Evolutionary conservation across 2,113 vertebrate species (phyloP), one percentile per base, ranked within the genome.

Genomic region (Rhinoderma darwinii): DNA sequence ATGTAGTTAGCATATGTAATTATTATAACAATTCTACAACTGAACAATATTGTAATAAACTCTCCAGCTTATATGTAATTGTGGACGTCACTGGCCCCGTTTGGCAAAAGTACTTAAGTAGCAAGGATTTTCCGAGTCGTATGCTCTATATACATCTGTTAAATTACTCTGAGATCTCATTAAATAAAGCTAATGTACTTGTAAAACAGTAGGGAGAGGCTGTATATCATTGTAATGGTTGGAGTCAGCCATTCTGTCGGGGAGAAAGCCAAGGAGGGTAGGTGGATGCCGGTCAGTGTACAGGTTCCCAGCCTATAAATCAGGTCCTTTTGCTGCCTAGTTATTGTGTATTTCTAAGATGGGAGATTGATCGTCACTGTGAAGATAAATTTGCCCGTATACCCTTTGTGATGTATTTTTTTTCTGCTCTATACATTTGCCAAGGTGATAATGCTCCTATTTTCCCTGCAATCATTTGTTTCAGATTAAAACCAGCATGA

Each of bases 341-440:
- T 98, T 98, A 99, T 97, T 98, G 96, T 99, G 97, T 98, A 96
- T 98, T 99, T 98, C 96, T 98, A 96, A 96, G 96, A 95, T 96
- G 96, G 96, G 96, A 98, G 97, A 99, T 99, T 98, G 97, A 99
- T 99, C 96, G 97, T 97, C 96, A 96, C 95, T 95, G 92, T 89
- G 94, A 97, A 99, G 97, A 99, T 98, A 96, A 97, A 99, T 99
- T 96, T 97, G 95, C 97, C 95, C 96, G 93, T 93, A 95, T 96
- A 96, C 96, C 94, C 94, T 96, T 96, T 93, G 92, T 87, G 94
- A 89, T 91, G 92, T 92, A 91, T 84, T 74, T 79, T 83, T 84
- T 47, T 89, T 10, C 22, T 91, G 89, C 91, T 92, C 91, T 87
- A 91, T 92, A 93, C 94, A 93, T 89, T 92, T 91, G 0, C 92